Base-by-base conservation (phyloP, 2,797 vertebrate genomes). In the Labeo calbasu region DNA sequence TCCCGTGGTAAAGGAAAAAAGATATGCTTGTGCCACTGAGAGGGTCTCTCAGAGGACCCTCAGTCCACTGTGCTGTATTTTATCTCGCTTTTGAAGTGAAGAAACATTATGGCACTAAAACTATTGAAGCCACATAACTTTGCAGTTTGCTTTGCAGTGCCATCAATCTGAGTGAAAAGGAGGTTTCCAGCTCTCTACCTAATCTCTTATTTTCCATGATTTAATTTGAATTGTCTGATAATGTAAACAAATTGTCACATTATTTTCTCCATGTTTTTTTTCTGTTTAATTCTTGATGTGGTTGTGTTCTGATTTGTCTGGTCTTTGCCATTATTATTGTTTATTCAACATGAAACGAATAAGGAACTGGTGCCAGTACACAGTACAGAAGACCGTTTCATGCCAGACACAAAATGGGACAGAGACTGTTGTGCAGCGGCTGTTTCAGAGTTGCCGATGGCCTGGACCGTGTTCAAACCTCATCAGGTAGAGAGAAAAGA, bases 321-420 rank as follows among this genome's bases (percentile, higher is more conserved):
- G 23, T 68, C 17, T 57, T 73, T 81, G 12, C 61, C 55, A 82
- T 63, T 50, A 48, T 82, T 75, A 28, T 53, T 25, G n/a, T 84
- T 32, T 32, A n/a, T 84, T 70, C 40, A 70, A 50, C 53, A 63
- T 50, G 17, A 23, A 15, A 81, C 19, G 2, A 82, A 82, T 23
- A 91, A 99, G 98, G 93, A 97, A 98, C 88, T 98, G 98, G 98
- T 99, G 98, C 90, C 97, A 97, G 90, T 97, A 97, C 82, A 97
- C 96, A 0, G 96, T 98, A 73, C 96, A 96, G 63, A 96, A 94
- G 92, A 97, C 94, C 0, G 96, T 99, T 85, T 96, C 96, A 87
- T 99, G 97, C 92, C 97, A 98, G 90, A 96, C 98, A 88, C 97
- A 96, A 88, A 99, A 99, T 5, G 97, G 98, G 66, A 97, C 97